These are phyloP conservation scores for Eulemur albifrons DNA, from an alignment of 2,797 vertebrate species.

Conservation along the genomic window DNA sequence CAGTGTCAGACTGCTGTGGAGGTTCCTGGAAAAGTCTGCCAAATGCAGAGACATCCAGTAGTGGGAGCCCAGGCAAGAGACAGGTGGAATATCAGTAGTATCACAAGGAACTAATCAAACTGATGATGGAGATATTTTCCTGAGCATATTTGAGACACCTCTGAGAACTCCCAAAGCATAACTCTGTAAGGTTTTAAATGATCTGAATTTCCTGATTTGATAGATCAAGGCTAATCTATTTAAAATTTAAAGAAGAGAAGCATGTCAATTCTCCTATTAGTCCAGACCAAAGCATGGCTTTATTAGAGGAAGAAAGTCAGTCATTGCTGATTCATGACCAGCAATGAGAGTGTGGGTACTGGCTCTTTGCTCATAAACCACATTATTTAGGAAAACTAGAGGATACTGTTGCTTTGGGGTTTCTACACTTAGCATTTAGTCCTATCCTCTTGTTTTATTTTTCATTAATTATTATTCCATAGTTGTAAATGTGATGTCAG, in stretches of 20 bases:
- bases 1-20: not conserved
- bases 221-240: not conserved
- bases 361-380: not conserved
- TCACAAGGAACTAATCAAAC: not conserved
- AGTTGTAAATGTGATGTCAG: constrained; percentile 11
- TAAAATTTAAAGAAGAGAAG: constrained; percentile 13
- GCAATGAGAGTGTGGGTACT: not conserved
- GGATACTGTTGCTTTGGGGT: not conserved
- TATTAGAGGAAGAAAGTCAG: not conserved
- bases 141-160: not conserved
- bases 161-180: not conserved
- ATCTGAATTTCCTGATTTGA: not conserved
- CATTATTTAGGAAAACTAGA: not conserved
- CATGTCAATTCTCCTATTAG: not conserved
- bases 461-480: constrained; percentile 4
- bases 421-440: constrained; percentile 30
- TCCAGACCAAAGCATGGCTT: not conserved
- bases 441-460: not conserved
- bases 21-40: not conserved
- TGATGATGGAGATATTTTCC: not conserved
- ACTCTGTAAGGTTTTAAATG: not conserved
- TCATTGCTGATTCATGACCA: constrained; percentile 21
- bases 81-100: not conserved
- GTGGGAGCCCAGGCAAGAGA: not conserved
- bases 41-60: not conserved